These are phyloP conservation scores for Ostrea denselamellosa DNA, from an alignment of 1,140 invertebrate species.

Conservation along the genomic window DNA sequence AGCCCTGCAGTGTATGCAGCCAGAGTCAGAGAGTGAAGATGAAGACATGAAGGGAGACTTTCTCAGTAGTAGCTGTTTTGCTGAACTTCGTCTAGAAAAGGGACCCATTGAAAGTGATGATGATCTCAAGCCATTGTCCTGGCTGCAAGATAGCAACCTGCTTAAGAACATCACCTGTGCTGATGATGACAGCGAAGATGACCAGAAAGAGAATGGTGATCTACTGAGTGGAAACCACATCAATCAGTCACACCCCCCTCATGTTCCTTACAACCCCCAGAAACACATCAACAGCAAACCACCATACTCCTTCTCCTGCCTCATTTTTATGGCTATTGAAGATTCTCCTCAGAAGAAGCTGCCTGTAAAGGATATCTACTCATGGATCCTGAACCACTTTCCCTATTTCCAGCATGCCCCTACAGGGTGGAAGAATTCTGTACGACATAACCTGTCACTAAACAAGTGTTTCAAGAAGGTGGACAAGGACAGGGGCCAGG, in stretches of 20 bases:
- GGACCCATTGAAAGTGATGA: conserved; percentile 83
- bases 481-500: conserved; percentile 82
- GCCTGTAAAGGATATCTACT: conserved; percentile 87
- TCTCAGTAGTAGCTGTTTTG: conserved; percentile 76
- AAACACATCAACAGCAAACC: conserved; percentile 93
- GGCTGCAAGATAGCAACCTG: conserved; percentile 94
- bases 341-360: conserved; percentile 92
- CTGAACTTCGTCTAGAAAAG: conserved; percentile 76
- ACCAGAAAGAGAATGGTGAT: conserved; percentile 71
- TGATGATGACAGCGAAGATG: conserved; percentile 65
- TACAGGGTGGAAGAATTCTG: conserved; percentile 82
- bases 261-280: conserved; percentile 80
- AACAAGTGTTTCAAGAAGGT: conserved; percentile 82
- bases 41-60: conserved; percentile 69
- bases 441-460: conserved; percentile 81
- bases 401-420: conserved; percentile 79
- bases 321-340: conserved; percentile 99
- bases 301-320: conserved; percentile 95
- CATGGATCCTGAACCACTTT: conserved; percentile 78
- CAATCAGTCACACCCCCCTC: conserved; percentile 71
- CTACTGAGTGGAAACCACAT: conserved; percentile 60
- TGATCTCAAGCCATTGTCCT: conserved; percentile 92
- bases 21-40: conserved; percentile 68
- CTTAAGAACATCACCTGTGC: conserved; percentile 83
- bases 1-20: conserved; percentile 72